Evolutionary conservation across 2,888 invertebrate genomes (phyloP), one percentile per base, ranked within the genome.

Genomic region (Sphecodes monilicornis): DNA sequence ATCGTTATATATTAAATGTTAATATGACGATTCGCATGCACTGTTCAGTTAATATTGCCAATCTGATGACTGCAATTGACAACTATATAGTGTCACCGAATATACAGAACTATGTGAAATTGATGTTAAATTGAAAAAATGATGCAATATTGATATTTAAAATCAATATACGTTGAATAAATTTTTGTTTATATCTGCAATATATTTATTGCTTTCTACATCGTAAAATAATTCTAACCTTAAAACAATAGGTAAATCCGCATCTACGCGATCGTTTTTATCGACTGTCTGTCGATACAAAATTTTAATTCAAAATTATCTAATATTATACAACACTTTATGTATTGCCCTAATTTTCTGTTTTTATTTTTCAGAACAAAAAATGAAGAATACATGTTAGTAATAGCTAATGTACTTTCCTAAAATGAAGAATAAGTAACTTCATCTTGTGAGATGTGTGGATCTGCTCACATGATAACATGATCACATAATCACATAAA

Each of bases 291-390:
- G 68, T 80, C 71, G 75, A 64, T 84, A 75, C 41, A 32, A 26
- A 26, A n/a, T 41, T 1, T 29, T 36, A 22, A 18, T 26, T 6
- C 8, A 4, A 39, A 64, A 39, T 64, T 39, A 64, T 54, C 70
- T 6, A 26, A 29, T 50, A 41, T 50, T 22, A 13, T 13, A 70
- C 36, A 36, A 18, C 8, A 5, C 32, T 1, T 10, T 13, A 0
- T 3, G 72, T 32, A 18, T 22, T 50, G 41, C 41, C 13, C 57
- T 75, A 68, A 80, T 43, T 2, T n/a, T 64, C n/a, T 10, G 13
- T 76, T 76, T 69, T 73, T 69, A 6, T 78, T 75, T 86, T 89
- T 16, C 80, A 88, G 88, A 39, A 29, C 5, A 50, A 74, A 29
- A 69, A 64, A 81, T 78, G 82, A 85, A 74, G 60, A 54, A 57